These are phyloP conservation scores for Pseudomyrmex cubaensis DNA, from an alignment of 1,140 invertebrate genomes.

Conservation along the genomic window DNA sequence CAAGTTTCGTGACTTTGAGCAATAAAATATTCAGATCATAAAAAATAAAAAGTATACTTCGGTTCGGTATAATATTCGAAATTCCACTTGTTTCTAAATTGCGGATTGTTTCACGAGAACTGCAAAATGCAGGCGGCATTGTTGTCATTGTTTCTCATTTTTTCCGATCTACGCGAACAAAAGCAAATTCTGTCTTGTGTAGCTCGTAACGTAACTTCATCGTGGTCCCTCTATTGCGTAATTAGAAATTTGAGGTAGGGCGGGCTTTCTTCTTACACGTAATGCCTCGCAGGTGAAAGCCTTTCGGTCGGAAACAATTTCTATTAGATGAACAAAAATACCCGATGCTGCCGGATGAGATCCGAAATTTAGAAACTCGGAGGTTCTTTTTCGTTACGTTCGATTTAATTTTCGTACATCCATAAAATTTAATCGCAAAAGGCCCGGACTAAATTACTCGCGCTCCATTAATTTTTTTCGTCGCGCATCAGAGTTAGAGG, in stretches of 20 bases:
- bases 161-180: neutral
- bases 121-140: too few relatives aligned
- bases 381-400: neutral
- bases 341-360: conserved; percentile 47
- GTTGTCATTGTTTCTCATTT: too few relatives aligned
- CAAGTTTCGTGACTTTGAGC: too few relatives aligned
- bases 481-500: neutral
- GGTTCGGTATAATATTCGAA: too few relatives aligned
- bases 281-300: conserved; percentile 48
- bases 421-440: conserved; percentile 17
- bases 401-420: conserved; percentile 6
- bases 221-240: conserved; percentile 43
- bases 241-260: conserved; percentile 66
- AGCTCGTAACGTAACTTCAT: neutral
- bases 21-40: too few relatives aligned
- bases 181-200: conserved; percentile 45
- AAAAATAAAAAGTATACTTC: too few relatives aligned
- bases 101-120: too few relatives aligned
- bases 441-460: conserved; percentile 28
- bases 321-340: conserved; percentile 62
- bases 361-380: conserved; percentile 15
- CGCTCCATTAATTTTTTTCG: conserved; percentile 43
- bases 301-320: conserved; percentile 53
- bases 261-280: conserved; percentile 14
- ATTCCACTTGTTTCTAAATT: too few relatives aligned